Evolutionary conservation across 2,888 invertebrate species (phyloP).

Genomic region (Drosophila mayaguana): DNA sequence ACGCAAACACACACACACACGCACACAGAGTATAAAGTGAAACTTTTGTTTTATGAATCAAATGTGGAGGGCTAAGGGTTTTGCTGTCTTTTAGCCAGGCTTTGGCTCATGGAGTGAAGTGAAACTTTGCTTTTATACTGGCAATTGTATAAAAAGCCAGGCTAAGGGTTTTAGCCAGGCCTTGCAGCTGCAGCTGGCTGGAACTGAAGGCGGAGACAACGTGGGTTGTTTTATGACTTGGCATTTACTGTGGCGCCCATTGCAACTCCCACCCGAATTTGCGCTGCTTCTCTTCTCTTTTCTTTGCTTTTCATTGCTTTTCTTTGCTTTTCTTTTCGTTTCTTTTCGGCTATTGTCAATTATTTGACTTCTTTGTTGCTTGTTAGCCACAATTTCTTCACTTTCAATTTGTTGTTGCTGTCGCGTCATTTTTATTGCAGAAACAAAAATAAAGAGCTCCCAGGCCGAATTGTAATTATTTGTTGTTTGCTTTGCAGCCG

Average conservation of each 20-base stretch:
- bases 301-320: neutral
- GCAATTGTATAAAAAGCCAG: slow-evolving; percentile 63
- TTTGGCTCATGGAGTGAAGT: slow-evolving; percentile 52
- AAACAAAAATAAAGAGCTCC: slow-evolving; percentile 11
- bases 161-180: slow-evolving; percentile 17
- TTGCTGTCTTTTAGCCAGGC: neutral
- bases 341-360: slow-evolving; percentile 47
- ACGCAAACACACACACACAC: neutral
- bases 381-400: slow-evolving; percentile 40
- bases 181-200: slow-evolving; percentile 5
- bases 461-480: slow-evolving; percentile 47
- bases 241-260: slow-evolving; percentile 31
- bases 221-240: slow-evolving; percentile 52
- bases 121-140: slow-evolving; percentile 64
- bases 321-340: neutral
- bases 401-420: slow-evolving; percentile 37
- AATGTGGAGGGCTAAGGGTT: neutral
- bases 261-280: slow-evolving; percentile 40
- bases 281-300: slow-evolving; percentile 1
- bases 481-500: slow-evolving; percentile 12
- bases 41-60: neutral
- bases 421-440: slow-evolving; percentile 39
- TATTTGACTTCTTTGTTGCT: slow-evolving; percentile 31
- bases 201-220: neutral
- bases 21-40: neutral